Conservation (phyloP, 1,140 invertebrate species). For the Nasonia vitripennis region DNA sequence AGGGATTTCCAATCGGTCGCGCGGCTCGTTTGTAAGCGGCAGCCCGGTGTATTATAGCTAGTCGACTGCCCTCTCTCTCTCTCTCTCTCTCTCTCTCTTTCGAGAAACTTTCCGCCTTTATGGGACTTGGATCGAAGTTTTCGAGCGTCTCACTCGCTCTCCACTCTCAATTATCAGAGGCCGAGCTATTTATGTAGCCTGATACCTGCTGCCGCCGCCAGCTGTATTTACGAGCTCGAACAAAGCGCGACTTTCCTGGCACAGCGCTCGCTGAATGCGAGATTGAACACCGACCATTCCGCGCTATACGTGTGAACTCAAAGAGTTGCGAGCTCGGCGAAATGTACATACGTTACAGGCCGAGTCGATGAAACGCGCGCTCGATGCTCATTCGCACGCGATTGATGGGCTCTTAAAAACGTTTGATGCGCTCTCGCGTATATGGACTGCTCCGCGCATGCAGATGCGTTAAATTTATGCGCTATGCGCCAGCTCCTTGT, state of each 20-base stretch:
- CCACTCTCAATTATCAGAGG: conserved; percentile 51
- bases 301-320: neutral
- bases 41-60: neutral
- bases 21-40: conserved; percentile 22
- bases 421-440: conserved; percentile 18
- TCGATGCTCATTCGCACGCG: conserved; percentile 40
- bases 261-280: neutral
- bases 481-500: too few relatives aligned
- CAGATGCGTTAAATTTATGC: neutral
- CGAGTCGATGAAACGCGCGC: conserved; percentile 38
- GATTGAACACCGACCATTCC: too few relatives aligned
- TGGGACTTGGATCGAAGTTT: conserved; percentile 58
- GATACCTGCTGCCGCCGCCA: conserved; percentile 20
- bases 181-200: conserved; percentile 53
- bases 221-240: conserved; percentile 53
- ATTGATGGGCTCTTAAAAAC: conserved; percentile 39
- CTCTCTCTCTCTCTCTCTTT: too few relatives aligned
- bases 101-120: conserved; percentile 53
- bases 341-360: neutral
- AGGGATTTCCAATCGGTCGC: conserved; percentile 41
- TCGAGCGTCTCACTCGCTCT: conserved; percentile 37
- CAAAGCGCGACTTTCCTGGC: conserved; percentile 7
- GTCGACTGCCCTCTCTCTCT: neutral
- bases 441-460: neutral
- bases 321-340: conserved; percentile 7